Conservation (phyloP, 2,113 vertebrate species). For the Loxodonta africana region DNA sequence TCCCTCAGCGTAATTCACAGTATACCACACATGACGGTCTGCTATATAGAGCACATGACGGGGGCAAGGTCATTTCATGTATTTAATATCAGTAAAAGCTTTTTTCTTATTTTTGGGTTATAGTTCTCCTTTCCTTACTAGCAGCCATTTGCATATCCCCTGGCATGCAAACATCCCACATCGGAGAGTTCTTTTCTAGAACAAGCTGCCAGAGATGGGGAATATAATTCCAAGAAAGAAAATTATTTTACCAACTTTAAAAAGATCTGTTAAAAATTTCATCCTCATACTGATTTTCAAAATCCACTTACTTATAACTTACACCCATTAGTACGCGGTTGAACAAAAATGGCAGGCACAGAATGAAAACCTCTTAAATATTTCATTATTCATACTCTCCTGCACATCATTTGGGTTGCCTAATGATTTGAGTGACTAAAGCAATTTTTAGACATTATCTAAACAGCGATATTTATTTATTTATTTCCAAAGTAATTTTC, state of each 20-base stretch:
- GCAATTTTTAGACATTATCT: background rate
- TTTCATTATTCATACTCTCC: background rate
- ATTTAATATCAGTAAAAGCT: background rate
- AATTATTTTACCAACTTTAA: background rate
- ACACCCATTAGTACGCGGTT: background rate
- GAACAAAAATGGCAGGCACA: background rate
- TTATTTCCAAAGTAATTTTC: background rate
- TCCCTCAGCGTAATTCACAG: background rate
- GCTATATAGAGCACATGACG: background rate
- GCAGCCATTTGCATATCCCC: background rate
- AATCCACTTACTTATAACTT: background rate
- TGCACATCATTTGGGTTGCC: background rate
- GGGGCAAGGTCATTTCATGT: background rate
- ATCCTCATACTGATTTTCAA: background rate
- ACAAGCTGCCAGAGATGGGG: background rate
- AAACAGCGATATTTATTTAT: background rate
- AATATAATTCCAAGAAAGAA: background rate
- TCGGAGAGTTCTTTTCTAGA: background rate
- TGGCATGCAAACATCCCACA: background rate
- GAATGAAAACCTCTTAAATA: background rate
- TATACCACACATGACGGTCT: background rate
- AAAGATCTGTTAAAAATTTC: background rate
- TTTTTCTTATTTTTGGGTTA: background rate
- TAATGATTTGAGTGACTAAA: background rate
- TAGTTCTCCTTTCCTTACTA: background rate